Percentiles rank a stretch among this genome's conserved stretches.
Conservation (phyloP, 1,140 invertebrate genomes). For the Theocolax elegans region DNA sequence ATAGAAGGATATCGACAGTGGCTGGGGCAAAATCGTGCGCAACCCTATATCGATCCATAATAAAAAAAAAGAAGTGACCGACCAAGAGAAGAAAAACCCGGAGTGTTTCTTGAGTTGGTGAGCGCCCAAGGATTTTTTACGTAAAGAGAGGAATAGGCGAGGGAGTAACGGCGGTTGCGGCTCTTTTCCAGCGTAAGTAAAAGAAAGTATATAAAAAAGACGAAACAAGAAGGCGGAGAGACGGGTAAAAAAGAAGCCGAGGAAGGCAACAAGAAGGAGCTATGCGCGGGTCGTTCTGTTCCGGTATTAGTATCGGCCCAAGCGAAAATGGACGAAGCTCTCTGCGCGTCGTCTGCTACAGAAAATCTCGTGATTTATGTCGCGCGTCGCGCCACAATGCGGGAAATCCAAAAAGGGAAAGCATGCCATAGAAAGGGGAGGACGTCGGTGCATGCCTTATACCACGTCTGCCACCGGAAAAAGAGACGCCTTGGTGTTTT, state of each 20-base stretch:
- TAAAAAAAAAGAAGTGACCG: conserved; percentile 5
- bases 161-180: not conserved
- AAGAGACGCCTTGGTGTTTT: conserved; percentile 20
- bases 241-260: not conserved
- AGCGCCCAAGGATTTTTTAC: conserved; percentile 20
- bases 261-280: not conserved
- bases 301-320: conserved; percentile 15
- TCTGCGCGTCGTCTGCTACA: conserved; percentile 7
- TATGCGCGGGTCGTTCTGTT: conserved; percentile 5
- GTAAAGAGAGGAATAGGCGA: conserved; percentile 14
- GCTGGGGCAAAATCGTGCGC: too few relatives aligned
- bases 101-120: conserved; percentile 20
- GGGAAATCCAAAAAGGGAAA: conserved; percentile 27
- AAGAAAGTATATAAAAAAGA: conserved; percentile 22
- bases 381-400: conserved; percentile 8
- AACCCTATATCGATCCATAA: too few relatives aligned
- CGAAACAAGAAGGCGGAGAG: not conserved
- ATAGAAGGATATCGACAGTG: too few relatives aligned
- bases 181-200: too few relatives aligned
- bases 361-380: conserved; percentile 25
- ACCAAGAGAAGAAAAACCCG: not conserved
- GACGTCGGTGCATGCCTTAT: too few relatives aligned
- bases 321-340: not conserved
- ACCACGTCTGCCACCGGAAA: too few relatives aligned
- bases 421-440: not conserved